Base-by-base conservation (phyloP, 2,113 vertebrate species). In the Semnopithecus entellus region DNA sequence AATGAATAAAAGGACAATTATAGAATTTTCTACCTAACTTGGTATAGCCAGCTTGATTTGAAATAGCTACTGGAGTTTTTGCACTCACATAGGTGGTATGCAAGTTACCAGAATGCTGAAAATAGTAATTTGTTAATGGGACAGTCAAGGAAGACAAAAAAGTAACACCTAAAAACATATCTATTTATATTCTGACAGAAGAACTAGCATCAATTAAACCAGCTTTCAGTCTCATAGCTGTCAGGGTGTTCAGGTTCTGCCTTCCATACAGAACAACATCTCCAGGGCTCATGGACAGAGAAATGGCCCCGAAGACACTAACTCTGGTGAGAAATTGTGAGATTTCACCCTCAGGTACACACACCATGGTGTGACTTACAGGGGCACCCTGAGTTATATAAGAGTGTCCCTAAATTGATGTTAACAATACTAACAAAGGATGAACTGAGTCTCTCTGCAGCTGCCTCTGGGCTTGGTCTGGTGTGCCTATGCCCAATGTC, bases 401-500 rank as follows among this genome's bases (percentile, higher is more conserved):
- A 79, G 52, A 12, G 59, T 1, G 0, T 4, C 50, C n/a, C 61
- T 59, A 16, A 27, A 27, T 7, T 16, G 23, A n/a, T 7, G 6
- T 14, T 48, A 68, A 50, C 48, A 55, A 27, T 0, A 5, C 16
- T 5, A 66, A 14, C 3, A 25, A 59, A 75, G 23, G 55, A 32
- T 23, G 14, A 12, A 55, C 22, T 11, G 38, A 55, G 7, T 82
- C 45, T 48, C 43, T 79, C 3, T 1, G 72, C 23, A 32, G 6
- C 16, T 1, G 2, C 17, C 50, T 1, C 25, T 17, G 25, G 38
- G 38, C 38, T 35, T 16, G 32, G 3, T 12, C 59, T 11, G 38
- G 59, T 1, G 17, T 0, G 1, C 8, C 27, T 10, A 6, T 8
- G 1, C 6, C 12, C 38, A 5, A 1, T 2, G 0, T 16, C 18